Base-by-base conservation (phyloP, 2,888 invertebrate genomes). In the Auanema sp. region DNA sequence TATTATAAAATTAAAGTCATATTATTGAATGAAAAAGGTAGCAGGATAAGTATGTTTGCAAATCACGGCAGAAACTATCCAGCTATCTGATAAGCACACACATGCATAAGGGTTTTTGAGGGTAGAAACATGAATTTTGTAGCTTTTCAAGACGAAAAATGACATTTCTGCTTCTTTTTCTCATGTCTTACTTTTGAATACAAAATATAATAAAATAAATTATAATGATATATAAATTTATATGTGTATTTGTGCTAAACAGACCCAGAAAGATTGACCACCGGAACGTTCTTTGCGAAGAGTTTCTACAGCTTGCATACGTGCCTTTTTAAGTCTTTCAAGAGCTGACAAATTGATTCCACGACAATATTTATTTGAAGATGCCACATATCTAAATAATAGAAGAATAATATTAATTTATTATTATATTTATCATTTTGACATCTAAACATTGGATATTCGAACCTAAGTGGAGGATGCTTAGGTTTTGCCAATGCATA, bases 371-470 rank as follows among this genome's bases (percentile, higher is more conserved):
- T 76, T 75, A 2, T 75, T 71, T 24, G 76, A 76, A 5, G 78
- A 73, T 14, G 77, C 79, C 4, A 80, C 77, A 69, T 80, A 80
- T 54, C 80, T 80, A 60, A 42, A 73, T 8, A 33, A 8, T n/a
- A n/a, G n/a, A n/a, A 8, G 33, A 33, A 5, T 33, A 33, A 8
- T 5, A 33, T 33, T 33, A 33, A 33, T 33, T n/a, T n/a, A n/a
- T n/a, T n/a, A n/a, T n/a, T n/a, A n/a, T n/a, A n/a, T n/a, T n/a
- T n/a, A n/a, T n/a, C n/a, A n/a, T n/a, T n/a, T n/a, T n/a, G n/a
- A n/a, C n/a, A n/a, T n/a, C n/a, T n/a, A n/a, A n/a, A n/a, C n/a
- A n/a, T n/a, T n/a, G n/a, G n/a, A n/a, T n/a, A n/a, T 33, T 33
- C 33, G 33, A 33, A 33, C 33, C 33, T 33, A 33, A 33, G 33